phyloP scores from a whole-genome alignment of 2,797 vertebrate species.

The Gymnopithys bicolor region DNA sequence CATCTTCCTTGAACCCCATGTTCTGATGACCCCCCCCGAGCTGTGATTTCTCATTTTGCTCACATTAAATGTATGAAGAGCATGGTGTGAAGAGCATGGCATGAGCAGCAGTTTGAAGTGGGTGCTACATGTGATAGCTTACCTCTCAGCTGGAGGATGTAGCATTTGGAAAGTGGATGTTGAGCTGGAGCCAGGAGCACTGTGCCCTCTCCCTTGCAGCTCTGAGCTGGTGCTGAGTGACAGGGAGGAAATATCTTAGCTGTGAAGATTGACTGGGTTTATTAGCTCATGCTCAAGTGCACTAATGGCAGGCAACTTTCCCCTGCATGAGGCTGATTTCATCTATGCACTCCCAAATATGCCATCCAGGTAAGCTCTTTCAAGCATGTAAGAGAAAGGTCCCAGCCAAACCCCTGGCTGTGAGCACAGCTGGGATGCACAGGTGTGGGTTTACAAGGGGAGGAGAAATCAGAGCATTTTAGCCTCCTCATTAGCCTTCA shows the following conservation, averaged over 20 bases:
- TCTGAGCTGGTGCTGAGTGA: slow-evolving; percentile 7
- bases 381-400: background rate
- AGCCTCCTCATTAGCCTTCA: background rate
- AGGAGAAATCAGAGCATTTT: background rate
- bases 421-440: background rate
- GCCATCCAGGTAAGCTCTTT: background rate
- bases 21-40: background rate
- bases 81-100: background rate
- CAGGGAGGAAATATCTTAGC: slow-evolving; percentile 13
- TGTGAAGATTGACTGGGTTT: slow-evolving; percentile 6
- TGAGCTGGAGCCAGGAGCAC: background rate
- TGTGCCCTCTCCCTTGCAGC: background rate
- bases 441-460: slow-evolving; percentile 51
- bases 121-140: background rate
- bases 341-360: background rate
- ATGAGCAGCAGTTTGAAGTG: background rate
- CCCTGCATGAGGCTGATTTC: background rate
- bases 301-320: background rate
- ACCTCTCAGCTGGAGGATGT: background rate
- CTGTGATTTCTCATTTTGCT: background rate
- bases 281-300: background rate
- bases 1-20: background rate
- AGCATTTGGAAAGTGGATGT: background rate
- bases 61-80: background rate
- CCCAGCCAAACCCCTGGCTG: background rate